Evolutionary conservation across 2,888 invertebrate species (phyloP).

Genomic region (Cheilosia pagana): DNA sequence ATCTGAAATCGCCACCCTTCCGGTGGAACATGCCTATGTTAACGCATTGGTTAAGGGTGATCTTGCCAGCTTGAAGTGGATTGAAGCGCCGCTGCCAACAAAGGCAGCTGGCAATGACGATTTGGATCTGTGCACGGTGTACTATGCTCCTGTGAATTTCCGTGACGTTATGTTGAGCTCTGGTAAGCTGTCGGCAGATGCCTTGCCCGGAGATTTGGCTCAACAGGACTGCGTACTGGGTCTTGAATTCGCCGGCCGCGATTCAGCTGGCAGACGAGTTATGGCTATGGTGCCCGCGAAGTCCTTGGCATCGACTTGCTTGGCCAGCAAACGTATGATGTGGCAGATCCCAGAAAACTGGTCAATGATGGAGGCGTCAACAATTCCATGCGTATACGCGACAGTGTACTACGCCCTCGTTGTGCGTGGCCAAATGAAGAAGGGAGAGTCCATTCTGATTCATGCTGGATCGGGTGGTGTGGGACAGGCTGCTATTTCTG

Average conservation of each 20-base stretch:
- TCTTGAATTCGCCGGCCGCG: constrained; percentile 95
- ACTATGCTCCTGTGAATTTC: constrained; percentile 98
- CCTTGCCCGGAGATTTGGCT: constrained; percentile 94
- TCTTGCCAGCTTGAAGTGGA: constrained; percentile 95
- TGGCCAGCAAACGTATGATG: constrained; percentile 92
- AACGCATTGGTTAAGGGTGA: constrained; percentile 97
- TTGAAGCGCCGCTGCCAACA: constrained; percentile 91
- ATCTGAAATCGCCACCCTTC: constrained; percentile 83
- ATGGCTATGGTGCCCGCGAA: constrained; percentile 98
- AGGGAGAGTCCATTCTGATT: constrained; percentile 94
- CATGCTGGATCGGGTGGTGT: constrained; percentile 98
- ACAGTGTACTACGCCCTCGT: constrained; percentile 96
- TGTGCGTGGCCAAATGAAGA: constrained; percentile 92
- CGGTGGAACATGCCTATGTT: constrained; percentile 96
- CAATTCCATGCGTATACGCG: constrained; percentile 96
- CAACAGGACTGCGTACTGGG: constrained; percentile 96
- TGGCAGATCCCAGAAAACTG: constrained; percentile 95
- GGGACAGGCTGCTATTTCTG: constrained; percentile 97
- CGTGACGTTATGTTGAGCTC: constrained; percentile 99
- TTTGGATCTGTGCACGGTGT: constrained; percentile 91
- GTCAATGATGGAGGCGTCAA: constrained; percentile 96
- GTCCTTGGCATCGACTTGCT: constrained; percentile 94
- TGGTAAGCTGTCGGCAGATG: constrained; percentile 98
- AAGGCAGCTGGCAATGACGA: constrained; percentile 82
- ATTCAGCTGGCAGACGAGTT: constrained; percentile 89